Base-by-base conservation (phyloP, 2,888 invertebrate species). In the Ormyrus labotus region DNA sequence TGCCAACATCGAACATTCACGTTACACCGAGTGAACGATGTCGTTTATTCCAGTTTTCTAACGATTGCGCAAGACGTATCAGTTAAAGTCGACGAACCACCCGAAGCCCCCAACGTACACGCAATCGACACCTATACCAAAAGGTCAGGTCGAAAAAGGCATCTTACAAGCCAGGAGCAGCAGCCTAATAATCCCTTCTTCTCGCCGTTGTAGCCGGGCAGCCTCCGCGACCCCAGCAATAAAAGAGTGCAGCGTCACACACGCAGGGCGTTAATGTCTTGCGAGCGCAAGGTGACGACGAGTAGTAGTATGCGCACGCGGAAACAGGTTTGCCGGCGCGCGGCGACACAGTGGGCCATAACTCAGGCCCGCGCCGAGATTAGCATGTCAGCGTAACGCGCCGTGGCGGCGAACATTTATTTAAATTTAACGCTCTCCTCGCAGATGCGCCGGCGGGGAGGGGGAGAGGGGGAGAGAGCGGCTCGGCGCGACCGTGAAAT, bases 351-450 rank as follows among this genome's bases (percentile, higher is more conserved):
- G 1, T 10, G 9, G 68, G 19, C 60, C 76, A 78, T 80, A 82
- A 77, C 68, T 82, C 80, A 80, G 13, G 19, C 19, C 19, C 53
- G 10, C n/a, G 48, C 47, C 67, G 80, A 80, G 78, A 82, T 82
- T 82, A 82, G 78, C 80, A 82, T 82, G 82, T 82, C 80, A 80
- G 63, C 57, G 50, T 80, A 75, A 77, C 61, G 74, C 73, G 51
- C 55, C 81, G 78, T 79, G 19, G 55, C 69, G 47, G 45, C 13
- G 67, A 34, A 80, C 88, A 87, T 90, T 90, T 89, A 89, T 90
- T 90, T 84, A 89, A 90, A 90, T 90, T 90, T 90, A 87, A 89
- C 89, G 89, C 89, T 87, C 84, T 85, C 85, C 80, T 75, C 82
- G 86, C 86, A 87, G 86, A 89, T 87, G 87, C 82, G 82, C 79